Evolutionary conservation across 2,888 invertebrate species (phyloP).

Genomic region (Mechanitis messenoides): DNA sequence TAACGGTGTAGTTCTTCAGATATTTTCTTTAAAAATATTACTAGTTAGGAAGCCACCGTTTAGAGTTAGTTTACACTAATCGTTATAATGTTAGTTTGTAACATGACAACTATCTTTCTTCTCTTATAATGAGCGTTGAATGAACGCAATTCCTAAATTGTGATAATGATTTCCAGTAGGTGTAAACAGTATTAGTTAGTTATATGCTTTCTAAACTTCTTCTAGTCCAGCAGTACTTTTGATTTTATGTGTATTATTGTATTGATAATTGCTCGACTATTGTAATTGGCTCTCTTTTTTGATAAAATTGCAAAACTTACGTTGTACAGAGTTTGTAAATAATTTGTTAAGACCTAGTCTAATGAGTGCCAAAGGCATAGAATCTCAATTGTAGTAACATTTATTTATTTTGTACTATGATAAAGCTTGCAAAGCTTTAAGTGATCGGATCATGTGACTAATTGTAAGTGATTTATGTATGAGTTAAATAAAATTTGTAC

Average conservation of each 20-base stretch:
- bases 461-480: slow-evolving; percentile 36
- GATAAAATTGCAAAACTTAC: slow-evolving; percentile 20
- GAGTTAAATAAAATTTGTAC: slow-evolving; percentile 44
- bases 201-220: slow-evolving; percentile 29
- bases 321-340: slow-evolving; percentile 25
- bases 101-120: slow-evolving; percentile 52
- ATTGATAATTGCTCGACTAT: slow-evolving; percentile 17
- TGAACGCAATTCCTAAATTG: slow-evolving; percentile 71
- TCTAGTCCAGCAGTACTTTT: slow-evolving; percentile 45
- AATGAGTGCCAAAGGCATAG: slow-evolving; percentile 66
- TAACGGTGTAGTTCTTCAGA: background rate
- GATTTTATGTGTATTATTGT: slow-evolving; percentile 19
- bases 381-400: slow-evolving; percentile 55
- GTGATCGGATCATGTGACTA: slow-evolving; percentile 56
- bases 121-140: slow-evolving; percentile 42
- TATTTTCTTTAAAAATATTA: no score
- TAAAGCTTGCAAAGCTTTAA: slow-evolving; percentile 62
- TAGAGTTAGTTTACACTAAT: background rate
- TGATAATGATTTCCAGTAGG: slow-evolving; percentile 62
- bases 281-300: slow-evolving; percentile 29
- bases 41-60: no score
- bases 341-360: slow-evolving; percentile 51
- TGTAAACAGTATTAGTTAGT: slow-evolving; percentile 28
- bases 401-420: slow-evolving; percentile 40
- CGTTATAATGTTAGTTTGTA: slow-evolving; percentile 20